phyloP scores from a whole-genome alignment of 2,888 invertebrate genomes.

The Colostygia pectinataria region DNA sequence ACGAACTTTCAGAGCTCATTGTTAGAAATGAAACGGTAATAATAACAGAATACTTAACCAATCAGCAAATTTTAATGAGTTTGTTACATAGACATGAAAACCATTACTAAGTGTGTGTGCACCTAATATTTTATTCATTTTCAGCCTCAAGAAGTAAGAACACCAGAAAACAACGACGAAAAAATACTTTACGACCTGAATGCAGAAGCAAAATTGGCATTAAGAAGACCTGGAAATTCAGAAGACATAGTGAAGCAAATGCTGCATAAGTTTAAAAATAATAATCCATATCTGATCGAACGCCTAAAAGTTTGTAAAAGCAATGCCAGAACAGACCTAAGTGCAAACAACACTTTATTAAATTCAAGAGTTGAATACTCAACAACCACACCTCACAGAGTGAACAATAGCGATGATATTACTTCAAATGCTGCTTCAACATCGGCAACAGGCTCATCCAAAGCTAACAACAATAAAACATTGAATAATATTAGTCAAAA shows the following conservation, averaged over 20 bases:
- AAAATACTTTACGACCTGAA: slow-evolving; percentile 60
- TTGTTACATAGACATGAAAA: too few species aligned
- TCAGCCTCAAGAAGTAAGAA: slow-evolving; percentile 53
- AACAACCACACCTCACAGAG: neutral
- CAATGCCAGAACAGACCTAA: slow-evolving; percentile 36
- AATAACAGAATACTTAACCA: too few species aligned
- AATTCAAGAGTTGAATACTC: neutral
- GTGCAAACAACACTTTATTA: slow-evolving; percentile 26
- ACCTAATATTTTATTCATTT: slow-evolving; percentile 25
- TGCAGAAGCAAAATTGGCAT: slow-evolving; percentile 57
- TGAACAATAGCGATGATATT: slow-evolving; percentile 2
- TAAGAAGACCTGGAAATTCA: slow-evolving; percentile 45
- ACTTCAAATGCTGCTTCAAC: slow-evolving; percentile 5
- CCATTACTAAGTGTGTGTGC: neutral
- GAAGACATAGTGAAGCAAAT: slow-evolving; percentile 44
- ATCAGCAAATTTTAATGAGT: too few species aligned
- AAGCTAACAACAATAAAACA: slow-evolving; percentile 2
- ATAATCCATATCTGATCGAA: slow-evolving; percentile 53
- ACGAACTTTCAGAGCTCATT: slow-evolving; percentile 70
- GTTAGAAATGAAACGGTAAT: slow-evolving; percentile 61
- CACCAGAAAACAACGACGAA: slow-evolving; percentile 51
- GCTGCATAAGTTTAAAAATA: slow-evolving; percentile 57
- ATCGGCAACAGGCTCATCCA: slow-evolving; percentile 8
- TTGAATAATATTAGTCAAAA: slow-evolving; percentile 31
- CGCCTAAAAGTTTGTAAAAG: slow-evolving; percentile 44